Base-by-base conservation (phyloP, 2,113 vertebrate genomes). In the Phylloscopus trochilus region DNA sequence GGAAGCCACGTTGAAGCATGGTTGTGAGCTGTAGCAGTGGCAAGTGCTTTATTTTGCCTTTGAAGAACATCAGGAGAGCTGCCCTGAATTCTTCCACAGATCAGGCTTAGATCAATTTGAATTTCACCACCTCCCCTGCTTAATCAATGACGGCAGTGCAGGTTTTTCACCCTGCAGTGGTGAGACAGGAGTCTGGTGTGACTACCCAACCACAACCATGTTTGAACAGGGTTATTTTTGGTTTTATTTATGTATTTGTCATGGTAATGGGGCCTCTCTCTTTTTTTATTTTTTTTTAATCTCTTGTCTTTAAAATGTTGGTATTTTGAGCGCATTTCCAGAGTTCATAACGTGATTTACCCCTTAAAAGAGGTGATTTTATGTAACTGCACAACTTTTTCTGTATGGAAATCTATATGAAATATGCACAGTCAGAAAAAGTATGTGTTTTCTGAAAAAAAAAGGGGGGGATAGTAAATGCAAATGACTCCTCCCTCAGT, bases 1-100 rank as follows among this genome's bases (percentile, higher is more conserved):
- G 93, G 59, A 85, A 90, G 44, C 76, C 85, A 82, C 0, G 66
- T 95, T 96, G 80, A 97, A 97, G 89, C 94, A 89, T 96, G 94
- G 89, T 95, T 97, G 92, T 95, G 87, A 95, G 64, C 83, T 87
- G n/a, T 30, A 73, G 72, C 49, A 56, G 26, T n/a, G 52, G 52
- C 43, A 92, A 72, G 30, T 11, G 68, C 31, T 81, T 93, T 53
- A 17, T 78, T 92, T 78, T 92, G 66, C 83, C 53, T 72, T 35
- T 73, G 26, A 46, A 78, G 76, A 62, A 28, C 67, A 30, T 66
- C 58, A 74, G 64, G 53, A 93, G 51, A 92, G 37, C 31, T 87
- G n/a, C 62, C 52, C 53, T 78, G 28, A 77, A 64, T 37, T 79
- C 18, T 52, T 75, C 19, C 33, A n/a, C 55, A 68, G 87, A 69